Percentiles rank a stretch among this genome's conserved stretches.
Conservation (phyloP, 1,140 invertebrate genomes). For the Anthonomus grandis region DNA sequence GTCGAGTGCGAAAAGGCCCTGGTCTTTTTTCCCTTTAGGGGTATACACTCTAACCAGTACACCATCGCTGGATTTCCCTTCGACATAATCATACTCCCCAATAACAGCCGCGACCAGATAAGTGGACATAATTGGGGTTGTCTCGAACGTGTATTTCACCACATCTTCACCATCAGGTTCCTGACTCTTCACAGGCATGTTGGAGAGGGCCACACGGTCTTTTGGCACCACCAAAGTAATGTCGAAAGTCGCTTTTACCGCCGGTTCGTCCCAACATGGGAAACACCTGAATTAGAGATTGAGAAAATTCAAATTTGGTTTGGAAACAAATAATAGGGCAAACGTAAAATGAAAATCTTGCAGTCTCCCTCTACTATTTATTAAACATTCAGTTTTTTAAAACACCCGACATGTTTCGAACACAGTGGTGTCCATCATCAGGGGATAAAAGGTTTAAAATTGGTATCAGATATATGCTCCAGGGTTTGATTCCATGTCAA, state of each 20-base stretch:
- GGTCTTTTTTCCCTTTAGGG: slow-evolving; percentile 82
- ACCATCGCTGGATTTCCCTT: slow-evolving; percentile 75
- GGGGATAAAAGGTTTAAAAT: too few species aligned
- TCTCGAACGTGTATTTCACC: slow-evolving; percentile 69
- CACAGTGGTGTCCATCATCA: too few species aligned
- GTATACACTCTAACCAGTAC: slow-evolving; percentile 89
- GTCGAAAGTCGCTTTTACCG: slow-evolving; percentile 92
- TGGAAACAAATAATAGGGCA: too few species aligned
- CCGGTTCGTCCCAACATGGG: slow-evolving; percentile 97
- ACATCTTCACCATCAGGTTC: slow-evolving; percentile 48
- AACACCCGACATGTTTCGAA: too few species aligned
- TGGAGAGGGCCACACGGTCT: slow-evolving; percentile 81
- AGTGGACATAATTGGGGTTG: slow-evolving; percentile 93
- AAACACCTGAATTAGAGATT: slow-evolving; percentile 81
- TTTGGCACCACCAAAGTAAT: slow-evolving; percentile 78
- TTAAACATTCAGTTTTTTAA: too few species aligned
- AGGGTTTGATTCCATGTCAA: too few species aligned
- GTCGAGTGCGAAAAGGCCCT: slow-evolving; percentile 88
- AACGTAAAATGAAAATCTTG: too few species aligned
- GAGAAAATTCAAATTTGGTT: too few species aligned
- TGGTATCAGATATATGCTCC: too few species aligned
- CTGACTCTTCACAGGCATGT: slow-evolving; percentile 77
- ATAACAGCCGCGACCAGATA: slow-evolving; percentile 91
- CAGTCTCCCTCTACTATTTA: too few species aligned
- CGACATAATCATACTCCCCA: slow-evolving; percentile 92